Conservation (phyloP, 2,888 invertebrate species). For the Keiferia lycopersicella region DNA sequence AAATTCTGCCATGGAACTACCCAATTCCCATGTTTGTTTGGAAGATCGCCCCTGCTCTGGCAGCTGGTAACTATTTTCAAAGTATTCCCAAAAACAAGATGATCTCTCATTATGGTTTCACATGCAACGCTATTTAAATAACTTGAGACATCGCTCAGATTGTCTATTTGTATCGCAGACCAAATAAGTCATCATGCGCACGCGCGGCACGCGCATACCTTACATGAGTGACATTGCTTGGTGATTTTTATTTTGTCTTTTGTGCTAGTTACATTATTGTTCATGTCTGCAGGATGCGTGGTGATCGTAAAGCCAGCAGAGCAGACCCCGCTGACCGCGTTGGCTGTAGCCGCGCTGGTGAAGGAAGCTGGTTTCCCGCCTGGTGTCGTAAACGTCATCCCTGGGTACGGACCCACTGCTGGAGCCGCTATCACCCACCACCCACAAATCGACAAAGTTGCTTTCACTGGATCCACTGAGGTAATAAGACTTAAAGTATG, state of each 20-base stretch:
- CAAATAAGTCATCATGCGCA: too few relatives aligned
- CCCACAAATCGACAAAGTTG: constrained; percentile 90
- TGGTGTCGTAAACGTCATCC: constrained; percentile 94
- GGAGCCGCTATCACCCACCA: constrained; percentile 89
- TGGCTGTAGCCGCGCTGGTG: constrained; percentile 91
- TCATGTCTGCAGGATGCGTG: constrained; percentile 82
- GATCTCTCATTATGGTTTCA: neutral
- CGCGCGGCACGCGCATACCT: too few relatives aligned
- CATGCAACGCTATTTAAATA: neutral
- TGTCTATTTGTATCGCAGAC: neutral
- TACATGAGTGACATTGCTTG: too few relatives aligned
- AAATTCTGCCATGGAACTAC: constrained; percentile 97
- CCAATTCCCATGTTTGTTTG: constrained; percentile 95
- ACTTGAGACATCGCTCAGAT: neutral
- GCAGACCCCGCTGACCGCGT: constrained; percentile 94
- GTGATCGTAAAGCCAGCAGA: constrained; percentile 96
- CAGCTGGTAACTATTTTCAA: constrained; percentile 69
- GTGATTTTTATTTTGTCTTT: too few relatives aligned
- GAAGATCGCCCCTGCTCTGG: constrained; percentile 92
- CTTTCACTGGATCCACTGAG: constrained; percentile 83
- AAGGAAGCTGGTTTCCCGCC: constrained; percentile 95
- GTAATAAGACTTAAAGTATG: constrained; percentile 39
- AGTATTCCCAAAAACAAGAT: neutral
- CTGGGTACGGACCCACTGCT: constrained; percentile 90
- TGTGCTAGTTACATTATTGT: neutral